Base-by-base conservation (phyloP, 2,888 invertebrate species). In the Lasioglossum leucozonium region DNA sequence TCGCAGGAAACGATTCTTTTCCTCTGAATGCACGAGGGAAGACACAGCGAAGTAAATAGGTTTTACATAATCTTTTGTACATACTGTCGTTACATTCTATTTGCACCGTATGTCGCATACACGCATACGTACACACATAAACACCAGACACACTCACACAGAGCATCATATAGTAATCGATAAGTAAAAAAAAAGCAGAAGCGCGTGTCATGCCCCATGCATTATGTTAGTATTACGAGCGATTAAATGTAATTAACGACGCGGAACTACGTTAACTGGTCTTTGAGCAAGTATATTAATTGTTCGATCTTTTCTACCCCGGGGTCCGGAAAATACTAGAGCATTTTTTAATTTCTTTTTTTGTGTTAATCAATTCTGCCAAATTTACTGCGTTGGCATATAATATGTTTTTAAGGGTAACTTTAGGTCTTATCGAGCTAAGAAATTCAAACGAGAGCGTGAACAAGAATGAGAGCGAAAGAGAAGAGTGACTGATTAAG, bases 261-360 rank as follows among this genome's bases (percentile, higher is more conserved):
- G 16, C 44, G 72, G 71, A 78, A 78, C 30, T 47, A 22, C 75
- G 67, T 71, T 58, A 74, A 84, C 71, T 47, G 78, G 65, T 76
- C 47, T 86, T 87, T 47, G 47, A 84, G 47, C 84, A 84, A 87
- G 71, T 51, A 55, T 83, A 85, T 65, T 78, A 69, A 85, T 84
- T 75, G 82, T 88, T 90, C 83, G 62, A 75, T 84, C 88, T 91
- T 91, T 91, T 91, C 77, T 91, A 91, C 81, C 83, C 89, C 40
- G 76, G 67, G 51, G 69, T 82, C 78, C 72, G 62, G 22, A 78
- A 62, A 34, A 81, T 30, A 69, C 16, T 74, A 79, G 78, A 89
- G 71, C 55, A 74, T 81, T 77, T 80, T 74, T 83, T 79, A 78
- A 69, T 69, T 69, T 79, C 83, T 85, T 81, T 77, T 16, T 89